Conservation (phyloP, 2,888 invertebrate species). For the Latrodectus elegans region DNA sequence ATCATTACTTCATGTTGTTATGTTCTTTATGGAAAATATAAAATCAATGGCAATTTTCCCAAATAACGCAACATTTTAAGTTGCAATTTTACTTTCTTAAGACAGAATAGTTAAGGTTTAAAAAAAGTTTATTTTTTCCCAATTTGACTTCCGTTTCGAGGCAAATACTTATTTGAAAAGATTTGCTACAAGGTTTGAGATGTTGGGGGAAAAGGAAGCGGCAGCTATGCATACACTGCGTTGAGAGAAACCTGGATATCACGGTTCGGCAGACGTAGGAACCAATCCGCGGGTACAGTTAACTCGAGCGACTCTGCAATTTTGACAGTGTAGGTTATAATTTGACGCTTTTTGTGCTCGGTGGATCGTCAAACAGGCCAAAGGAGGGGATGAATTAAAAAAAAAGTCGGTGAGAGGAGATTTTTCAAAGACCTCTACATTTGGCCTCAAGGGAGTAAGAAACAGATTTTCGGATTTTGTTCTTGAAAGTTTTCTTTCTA, state of each 20-base stretch:
- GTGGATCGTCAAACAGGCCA: conserved; percentile 46
- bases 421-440: not conserved
- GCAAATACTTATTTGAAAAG: not conserved
- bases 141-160: not conserved
- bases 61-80: too few relatives aligned
- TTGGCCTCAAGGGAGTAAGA: not conserved
- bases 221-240: not conserved
- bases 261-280: conserved; percentile 39
- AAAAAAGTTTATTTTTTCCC: too few relatives aligned
- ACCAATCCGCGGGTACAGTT: conserved; percentile 40
- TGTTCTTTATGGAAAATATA: too few relatives aligned
- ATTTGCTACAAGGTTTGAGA: not conserved
- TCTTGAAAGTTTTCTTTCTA: too few relatives aligned
- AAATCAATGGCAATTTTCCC: too few relatives aligned
- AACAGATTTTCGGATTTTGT: too few relatives aligned
- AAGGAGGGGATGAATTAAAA: not conserved
- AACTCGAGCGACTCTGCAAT: conserved; percentile 35
- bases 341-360: conserved; percentile 55
- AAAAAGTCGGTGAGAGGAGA: not conserved
- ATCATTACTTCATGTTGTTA: too few relatives aligned
- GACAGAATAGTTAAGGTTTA: too few relatives aligned
- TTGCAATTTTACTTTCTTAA: too few relatives aligned
- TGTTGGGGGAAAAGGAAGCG: not conserved
- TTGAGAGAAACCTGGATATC: conserved; percentile 13
- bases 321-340: conserved; percentile 33